Evolutionary conservation across 2,888 invertebrate genomes (phyloP), one percentile per base, ranked within the genome.

Genomic region (Villa cingulata): DNA sequence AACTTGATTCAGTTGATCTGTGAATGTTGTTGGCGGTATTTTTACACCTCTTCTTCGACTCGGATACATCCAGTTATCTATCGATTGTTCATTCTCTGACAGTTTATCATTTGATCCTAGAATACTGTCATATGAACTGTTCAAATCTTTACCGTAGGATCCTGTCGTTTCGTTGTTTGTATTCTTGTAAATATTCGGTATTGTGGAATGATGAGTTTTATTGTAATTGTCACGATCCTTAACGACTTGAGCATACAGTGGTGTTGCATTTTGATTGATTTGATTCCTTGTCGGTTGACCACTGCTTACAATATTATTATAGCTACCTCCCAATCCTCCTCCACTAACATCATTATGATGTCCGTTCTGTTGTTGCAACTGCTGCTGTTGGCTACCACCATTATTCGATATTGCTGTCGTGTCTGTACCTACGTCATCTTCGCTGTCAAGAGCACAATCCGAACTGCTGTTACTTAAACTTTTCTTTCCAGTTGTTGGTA

Each of bases 1-100:
- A 58, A 88, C 86, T 67, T 85, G 86, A 73, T 87, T 87, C 59
- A 89, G 74, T 67, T 89, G 88, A 70, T 88, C 88, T 18, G 87
- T 86, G 56, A 88, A 74, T 48, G 84, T 86, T 54, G 85, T 76
- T 44, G 85, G 83, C 50, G 86, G 85, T 60, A 81, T 81, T 53
- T 73, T 71, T 16, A 72, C 68, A 48, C 72, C 70, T 41, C 67
- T 62, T 14, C 65, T 55, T 20, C 69, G 61, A 52, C 65, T 68
- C 16, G 68, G 66, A 55, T 69, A 70, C 66, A 68, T 68, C 68
- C 68, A 70, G 53, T 63, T 68, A 54, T 68, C 69, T 5, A 59
- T 50, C 37, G 63, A 59, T 45, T 63, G 65, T 41, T 68, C 70
- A 48, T 60, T 66, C 51, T 70, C 69, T 16, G 66, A 59, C 34